A percentile compares a stretch with the other conserved stretches of the same genome.
phyloP scores from a whole-genome alignment of 2,113 vertebrate genomes.

The Baryphthengus martii region DNA sequence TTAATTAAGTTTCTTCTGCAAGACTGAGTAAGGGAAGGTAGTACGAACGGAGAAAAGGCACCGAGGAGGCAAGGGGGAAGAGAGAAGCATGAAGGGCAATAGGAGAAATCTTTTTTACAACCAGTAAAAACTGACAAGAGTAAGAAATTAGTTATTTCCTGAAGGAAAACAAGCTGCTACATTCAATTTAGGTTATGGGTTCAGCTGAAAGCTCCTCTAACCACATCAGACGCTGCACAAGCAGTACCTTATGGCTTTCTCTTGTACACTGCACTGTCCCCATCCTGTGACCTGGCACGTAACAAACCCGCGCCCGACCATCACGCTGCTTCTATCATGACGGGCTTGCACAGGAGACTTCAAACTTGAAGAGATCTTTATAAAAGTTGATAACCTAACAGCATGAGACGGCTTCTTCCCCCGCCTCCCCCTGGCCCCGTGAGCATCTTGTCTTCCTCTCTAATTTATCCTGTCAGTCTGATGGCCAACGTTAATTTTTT shows the following conservation, averaged over 20 bases:
- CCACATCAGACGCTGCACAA: background rate
- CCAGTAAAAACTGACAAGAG: background rate
- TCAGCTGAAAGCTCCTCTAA: background rate
- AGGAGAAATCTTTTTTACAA: background rate
- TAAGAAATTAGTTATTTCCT: background rate
- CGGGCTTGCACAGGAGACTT: background rate
- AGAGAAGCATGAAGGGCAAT: background rate
- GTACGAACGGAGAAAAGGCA: background rate
- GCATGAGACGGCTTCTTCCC: background rate
- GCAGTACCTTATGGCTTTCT: background rate
- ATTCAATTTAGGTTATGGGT: background rate
- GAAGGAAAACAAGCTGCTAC: background rate
- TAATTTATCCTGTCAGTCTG: background rate
- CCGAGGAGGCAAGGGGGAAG: fast-evolving
- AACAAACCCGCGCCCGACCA: background rate
- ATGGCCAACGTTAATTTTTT: background rate
- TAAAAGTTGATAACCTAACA: background rate
- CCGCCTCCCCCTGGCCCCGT: background rate
- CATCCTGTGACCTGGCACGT: background rate
- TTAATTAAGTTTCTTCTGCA: background rate
- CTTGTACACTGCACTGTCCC: conserved; percentile 7
- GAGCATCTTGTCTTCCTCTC: background rate
- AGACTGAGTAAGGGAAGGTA: background rate
- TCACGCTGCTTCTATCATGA: background rate
- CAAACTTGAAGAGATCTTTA: background rate